Conservation (phyloP, 2,113 vertebrate genomes). For the Lagopus muta region DNA sequence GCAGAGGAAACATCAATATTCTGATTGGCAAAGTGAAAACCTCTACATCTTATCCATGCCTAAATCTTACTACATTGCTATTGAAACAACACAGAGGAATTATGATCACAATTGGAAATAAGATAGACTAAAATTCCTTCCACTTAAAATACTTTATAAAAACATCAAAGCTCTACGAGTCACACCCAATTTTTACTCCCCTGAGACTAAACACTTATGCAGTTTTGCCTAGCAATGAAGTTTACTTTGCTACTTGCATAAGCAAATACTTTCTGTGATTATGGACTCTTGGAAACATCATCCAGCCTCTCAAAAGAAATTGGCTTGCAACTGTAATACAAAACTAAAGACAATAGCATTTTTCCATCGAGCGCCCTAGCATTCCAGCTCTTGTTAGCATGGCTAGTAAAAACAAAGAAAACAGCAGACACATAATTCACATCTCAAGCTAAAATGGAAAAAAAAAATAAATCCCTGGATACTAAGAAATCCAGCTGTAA, state of each 20-base stretch:
- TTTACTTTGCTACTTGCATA: background rate
- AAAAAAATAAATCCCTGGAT: background rate
- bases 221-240: background rate
- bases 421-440: background rate
- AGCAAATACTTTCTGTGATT: background rate
- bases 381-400: background rate
- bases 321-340: background rate
- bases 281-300: background rate
- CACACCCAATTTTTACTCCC: background rate
- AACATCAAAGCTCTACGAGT: background rate
- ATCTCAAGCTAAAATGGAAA: background rate
- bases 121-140: background rate
- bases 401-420: background rate
- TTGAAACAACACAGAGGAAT: background rate
- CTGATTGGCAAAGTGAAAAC: background rate
- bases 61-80: background rate
- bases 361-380: background rate
- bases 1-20: background rate
- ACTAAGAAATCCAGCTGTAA: background rate
- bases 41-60: background rate
- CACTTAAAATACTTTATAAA: background rate
- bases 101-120: background rate
- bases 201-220: background rate
- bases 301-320: constrained; percentile 4
- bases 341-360: background rate